Evolutionary conservation across 2,888 invertebrate species (phyloP), one percentile per base, ranked within the genome.

Genomic region (Cosmopolites sordidus): DNA sequence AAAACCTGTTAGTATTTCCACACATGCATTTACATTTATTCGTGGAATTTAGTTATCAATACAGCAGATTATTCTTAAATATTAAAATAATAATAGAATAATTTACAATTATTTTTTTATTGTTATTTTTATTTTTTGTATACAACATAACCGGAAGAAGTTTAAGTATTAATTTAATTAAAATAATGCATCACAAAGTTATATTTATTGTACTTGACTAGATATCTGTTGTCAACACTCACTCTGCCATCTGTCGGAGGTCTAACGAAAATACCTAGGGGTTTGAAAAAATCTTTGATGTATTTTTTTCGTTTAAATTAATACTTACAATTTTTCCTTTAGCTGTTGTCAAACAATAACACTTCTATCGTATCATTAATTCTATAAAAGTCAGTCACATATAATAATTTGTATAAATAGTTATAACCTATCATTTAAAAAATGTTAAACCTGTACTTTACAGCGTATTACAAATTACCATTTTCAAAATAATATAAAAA

Each of bases 11-110:
- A 37, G 22, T 38, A 45, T 37, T 43, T 54, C 55, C 51, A 72
- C 73, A 73, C 75, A 75, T 75, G 75, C 74, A 75, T 73, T 73
- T 69, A 74, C 74, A 75, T 72, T 73, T 72, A 74, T 72, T 72
- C 68, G 67, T 69, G 69, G 72, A 74, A 70, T 71, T 73, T 4
- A 11, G 11, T 60, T 66, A 58, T 64, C 63, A 66, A 64, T 73
- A 73, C 72, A 72, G 66, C 68, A 66, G 67, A 64, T 50, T 53
- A 60, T 59, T 62, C 62, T 61, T 64, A 63, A 56, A 61, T 66
- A 66, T 65, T 66, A 66, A 66, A 68, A 67, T 54, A 46, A 54
- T 54, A 54, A 18, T 43, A 33, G 16, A 33, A 49, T 33, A 51
- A 48, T 55, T 43, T 55, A 55, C 55, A 55, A 12, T 33, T 33